Percentiles rank a stretch among this genome's conserved stretches.
Evolutionary conservation across 2,888 invertebrate genomes (phyloP).

Genomic region (Agapostemon virescens): DNA sequence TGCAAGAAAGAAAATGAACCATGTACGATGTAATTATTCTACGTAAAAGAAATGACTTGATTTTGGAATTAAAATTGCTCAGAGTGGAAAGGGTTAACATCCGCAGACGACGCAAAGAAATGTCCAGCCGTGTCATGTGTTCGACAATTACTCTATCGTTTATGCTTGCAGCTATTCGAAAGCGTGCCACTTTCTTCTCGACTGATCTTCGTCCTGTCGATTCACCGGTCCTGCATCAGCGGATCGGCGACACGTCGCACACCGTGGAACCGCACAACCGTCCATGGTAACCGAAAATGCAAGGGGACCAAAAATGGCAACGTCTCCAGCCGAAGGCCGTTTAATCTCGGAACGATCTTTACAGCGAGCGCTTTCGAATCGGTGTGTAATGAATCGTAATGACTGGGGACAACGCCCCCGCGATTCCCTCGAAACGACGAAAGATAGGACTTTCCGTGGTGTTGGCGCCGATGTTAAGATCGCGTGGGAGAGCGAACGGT

Average conservation of each 20-base stretch:
- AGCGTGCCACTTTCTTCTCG: background rate
- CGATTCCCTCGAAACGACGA: background rate
- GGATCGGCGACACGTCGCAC: background rate
- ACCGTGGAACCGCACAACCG: too few relatives aligned
- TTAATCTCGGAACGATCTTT: background rate
- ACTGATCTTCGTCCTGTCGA: background rate
- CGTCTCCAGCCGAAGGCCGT: background rate
- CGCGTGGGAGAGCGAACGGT: slow-evolving; percentile 6
- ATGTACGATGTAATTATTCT: too few relatives aligned
- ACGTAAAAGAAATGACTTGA: too few relatives aligned
- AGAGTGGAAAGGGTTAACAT: too few relatives aligned
- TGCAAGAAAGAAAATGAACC: too few relatives aligned
- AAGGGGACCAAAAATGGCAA: slow-evolving; percentile 1
- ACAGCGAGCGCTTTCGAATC: background rate
- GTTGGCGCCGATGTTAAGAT: background rate
- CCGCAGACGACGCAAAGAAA: too few relatives aligned
- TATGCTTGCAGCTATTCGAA: too few relatives aligned
- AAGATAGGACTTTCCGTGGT: background rate
- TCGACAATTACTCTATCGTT: too few relatives aligned
- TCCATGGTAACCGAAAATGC: background rate
- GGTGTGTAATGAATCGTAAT: background rate
- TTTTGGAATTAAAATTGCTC: too few relatives aligned
- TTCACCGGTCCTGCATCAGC: background rate
- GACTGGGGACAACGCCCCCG: slow-evolving; percentile 12
- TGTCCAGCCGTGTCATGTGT: too few relatives aligned